Conservation (phyloP, 2,113 vertebrate genomes). For the Rattus norvegicus region DNA sequence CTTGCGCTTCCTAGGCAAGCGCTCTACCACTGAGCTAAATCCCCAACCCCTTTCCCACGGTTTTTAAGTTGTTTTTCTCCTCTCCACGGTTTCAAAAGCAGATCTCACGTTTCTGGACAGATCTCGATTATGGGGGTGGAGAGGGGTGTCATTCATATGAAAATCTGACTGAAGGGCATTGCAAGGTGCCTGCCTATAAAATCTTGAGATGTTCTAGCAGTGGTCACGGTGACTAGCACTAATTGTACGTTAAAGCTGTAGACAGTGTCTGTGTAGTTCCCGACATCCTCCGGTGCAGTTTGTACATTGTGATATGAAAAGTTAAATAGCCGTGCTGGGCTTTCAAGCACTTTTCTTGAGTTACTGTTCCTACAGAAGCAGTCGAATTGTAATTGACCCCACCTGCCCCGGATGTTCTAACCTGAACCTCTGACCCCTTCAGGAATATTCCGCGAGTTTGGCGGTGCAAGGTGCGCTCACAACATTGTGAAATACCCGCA, state of each 20-base stretch:
- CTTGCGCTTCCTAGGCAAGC: too few relatives aligned
- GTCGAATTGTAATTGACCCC: neutral
- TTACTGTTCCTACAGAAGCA: neutral
- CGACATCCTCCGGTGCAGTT: neutral
- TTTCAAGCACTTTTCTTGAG: constrained; percentile 3
- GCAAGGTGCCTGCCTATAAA: neutral
- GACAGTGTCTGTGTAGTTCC: neutral
- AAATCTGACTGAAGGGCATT: neutral
- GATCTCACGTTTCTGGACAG: neutral
- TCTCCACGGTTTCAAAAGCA: too few relatives aligned
- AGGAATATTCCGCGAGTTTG: constrained; percentile 98
- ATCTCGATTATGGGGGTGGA: neutral
- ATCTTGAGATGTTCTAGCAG: neutral
- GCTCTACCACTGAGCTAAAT: too few relatives aligned
- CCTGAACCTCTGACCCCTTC: neutral
- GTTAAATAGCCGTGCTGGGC: neutral
- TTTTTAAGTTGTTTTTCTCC: too few relatives aligned
- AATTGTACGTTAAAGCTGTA: too few relatives aligned
- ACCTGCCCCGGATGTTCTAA: neutral
- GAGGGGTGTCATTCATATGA: neutral
- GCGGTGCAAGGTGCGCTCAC: constrained; percentile 96
- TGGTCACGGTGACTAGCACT: neutral
- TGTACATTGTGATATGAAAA: constrained; percentile 15
- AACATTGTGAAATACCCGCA: constrained; percentile 98
- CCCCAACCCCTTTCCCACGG: too few relatives aligned